Evolutionary conservation across 2,797 vertebrate species (phyloP).

Genomic region (Scomberomorus guttatus): DNA sequence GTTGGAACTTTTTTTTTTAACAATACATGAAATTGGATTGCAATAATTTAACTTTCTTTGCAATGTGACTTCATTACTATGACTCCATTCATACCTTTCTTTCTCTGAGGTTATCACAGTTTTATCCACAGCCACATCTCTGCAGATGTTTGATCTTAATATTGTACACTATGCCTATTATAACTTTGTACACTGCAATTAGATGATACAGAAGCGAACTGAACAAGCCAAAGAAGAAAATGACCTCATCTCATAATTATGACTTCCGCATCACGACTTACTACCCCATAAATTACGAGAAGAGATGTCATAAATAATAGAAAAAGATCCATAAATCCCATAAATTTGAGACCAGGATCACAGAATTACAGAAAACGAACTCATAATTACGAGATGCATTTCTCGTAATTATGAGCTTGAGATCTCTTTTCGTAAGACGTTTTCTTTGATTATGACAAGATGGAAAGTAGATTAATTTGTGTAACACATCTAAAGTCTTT

Average conservation of each 20-base stretch:
- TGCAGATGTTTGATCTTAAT: not conserved
- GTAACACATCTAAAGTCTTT: not conserved
- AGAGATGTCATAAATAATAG: too few species aligned
- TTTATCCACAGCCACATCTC: too few species aligned
- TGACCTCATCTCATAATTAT: not conserved
- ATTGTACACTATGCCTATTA: not conserved
- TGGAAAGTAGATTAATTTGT: too few species aligned
- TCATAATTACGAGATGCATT: too few species aligned
- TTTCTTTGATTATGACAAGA: too few species aligned
- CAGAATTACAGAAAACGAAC: too few species aligned
- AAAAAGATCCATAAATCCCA: too few species aligned
- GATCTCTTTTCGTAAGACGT: too few species aligned
- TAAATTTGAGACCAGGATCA: too few species aligned
- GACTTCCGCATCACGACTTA: not conserved
- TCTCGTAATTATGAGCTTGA: too few species aligned
- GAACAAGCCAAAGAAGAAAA: not conserved
- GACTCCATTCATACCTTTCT: not conserved
- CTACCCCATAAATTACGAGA: not conserved
- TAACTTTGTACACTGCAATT: not conserved
- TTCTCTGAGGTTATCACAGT: not conserved
- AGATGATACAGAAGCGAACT: not conserved
- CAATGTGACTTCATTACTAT: not conserved
- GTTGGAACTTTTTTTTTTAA: not conserved
- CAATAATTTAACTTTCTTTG: not conserved
- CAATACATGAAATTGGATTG: too few species aligned